Evolutionary conservation across 2,113 vertebrate species (phyloP).

Genomic region (Cathartes aura): DNA sequence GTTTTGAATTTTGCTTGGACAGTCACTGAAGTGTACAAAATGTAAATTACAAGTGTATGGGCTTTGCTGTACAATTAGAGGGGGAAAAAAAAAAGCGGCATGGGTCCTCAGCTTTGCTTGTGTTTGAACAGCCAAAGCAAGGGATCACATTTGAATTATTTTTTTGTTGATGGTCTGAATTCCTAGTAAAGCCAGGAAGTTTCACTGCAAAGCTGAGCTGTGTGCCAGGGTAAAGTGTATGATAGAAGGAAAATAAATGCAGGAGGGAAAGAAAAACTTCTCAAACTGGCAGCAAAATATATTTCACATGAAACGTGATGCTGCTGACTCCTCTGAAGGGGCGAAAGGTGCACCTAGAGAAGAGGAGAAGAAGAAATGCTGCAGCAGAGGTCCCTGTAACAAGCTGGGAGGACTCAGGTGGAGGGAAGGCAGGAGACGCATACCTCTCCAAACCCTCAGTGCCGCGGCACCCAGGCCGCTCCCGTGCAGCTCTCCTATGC

Average conservation of each 20-base stretch:
- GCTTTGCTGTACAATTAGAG: constrained; percentile 52
- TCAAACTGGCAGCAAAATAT: background rate
- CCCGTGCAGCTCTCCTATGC: accelerated
- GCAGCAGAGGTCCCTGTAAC: background rate
- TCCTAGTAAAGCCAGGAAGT: constrained; percentile 38
- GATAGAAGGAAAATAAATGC: constrained; percentile 43
- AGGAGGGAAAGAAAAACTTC: constrained; percentile 12
- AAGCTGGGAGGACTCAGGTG: background rate
- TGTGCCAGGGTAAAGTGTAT: constrained; percentile 18
- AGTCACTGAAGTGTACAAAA: constrained; percentile 67
- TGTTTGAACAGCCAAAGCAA: background rate
- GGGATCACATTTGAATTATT: constrained; percentile 15
- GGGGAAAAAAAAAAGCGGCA: background rate
- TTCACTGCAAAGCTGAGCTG: background rate
- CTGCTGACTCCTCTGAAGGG: background rate
- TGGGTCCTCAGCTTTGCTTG: constrained; percentile 21
- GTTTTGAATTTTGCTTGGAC: constrained; percentile 75
- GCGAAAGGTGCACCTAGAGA: background rate
- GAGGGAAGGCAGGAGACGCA: background rate
- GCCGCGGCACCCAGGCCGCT: accelerated
- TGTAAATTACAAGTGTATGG: constrained; percentile 66
- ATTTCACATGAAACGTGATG: background rate
- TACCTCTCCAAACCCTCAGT: background rate
- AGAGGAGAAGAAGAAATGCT: background rate
- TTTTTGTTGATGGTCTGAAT: background rate